These are phyloP conservation scores for Halictus quadricinctus DNA, from an alignment of 2,888 invertebrate genomes.

Conservation along the genomic window DNA sequence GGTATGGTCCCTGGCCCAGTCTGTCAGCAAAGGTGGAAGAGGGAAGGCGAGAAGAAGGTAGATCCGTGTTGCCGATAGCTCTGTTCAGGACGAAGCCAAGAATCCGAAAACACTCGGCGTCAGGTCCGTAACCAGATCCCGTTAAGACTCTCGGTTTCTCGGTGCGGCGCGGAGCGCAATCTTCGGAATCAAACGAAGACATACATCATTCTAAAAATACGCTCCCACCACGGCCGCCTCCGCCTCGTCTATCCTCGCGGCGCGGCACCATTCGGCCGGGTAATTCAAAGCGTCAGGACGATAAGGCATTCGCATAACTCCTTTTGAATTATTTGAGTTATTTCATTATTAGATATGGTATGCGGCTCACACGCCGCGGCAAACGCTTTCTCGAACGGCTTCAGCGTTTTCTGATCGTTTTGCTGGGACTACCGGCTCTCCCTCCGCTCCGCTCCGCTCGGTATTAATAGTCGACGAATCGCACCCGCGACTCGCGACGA, in stretches of 20 bases:
- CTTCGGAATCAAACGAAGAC: constrained; percentile 79
- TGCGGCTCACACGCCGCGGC: constrained; percentile 67
- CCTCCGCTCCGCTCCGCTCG: constrained; percentile 34
- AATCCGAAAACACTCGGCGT: constrained; percentile 70
- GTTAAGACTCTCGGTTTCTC: constrained; percentile 67
- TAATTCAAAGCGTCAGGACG: constrained; percentile 79
- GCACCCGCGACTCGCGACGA: constrained; percentile 17
- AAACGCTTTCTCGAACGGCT: constrained; percentile 20
- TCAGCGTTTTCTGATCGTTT: constrained; percentile 60
- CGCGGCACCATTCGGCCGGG: constrained; percentile 57
- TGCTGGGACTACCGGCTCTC: constrained; percentile 3
- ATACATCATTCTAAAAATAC: constrained; percentile 80
- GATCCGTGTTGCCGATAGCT: constrained; percentile 68
- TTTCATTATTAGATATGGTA: constrained; percentile 81
- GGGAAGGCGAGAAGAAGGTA: constrained; percentile 53
- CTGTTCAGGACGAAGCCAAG: constrained; percentile 55
- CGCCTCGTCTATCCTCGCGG: constrained; percentile 52
- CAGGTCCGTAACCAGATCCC: constrained; percentile 75
- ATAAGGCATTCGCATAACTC: constrained; percentile 80
- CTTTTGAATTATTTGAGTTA: constrained; percentile 80
- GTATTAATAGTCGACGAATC: constrained; percentile 69
- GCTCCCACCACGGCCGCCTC: constrained; percentile 55
- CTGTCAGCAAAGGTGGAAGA: constrained; percentile 53
- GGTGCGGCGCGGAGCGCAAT: constrained; percentile 68
- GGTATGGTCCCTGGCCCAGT: constrained; percentile 43